Base-by-base conservation (phyloP, 2,797 vertebrate genomes). In the Tarsius wallacei region DNA sequence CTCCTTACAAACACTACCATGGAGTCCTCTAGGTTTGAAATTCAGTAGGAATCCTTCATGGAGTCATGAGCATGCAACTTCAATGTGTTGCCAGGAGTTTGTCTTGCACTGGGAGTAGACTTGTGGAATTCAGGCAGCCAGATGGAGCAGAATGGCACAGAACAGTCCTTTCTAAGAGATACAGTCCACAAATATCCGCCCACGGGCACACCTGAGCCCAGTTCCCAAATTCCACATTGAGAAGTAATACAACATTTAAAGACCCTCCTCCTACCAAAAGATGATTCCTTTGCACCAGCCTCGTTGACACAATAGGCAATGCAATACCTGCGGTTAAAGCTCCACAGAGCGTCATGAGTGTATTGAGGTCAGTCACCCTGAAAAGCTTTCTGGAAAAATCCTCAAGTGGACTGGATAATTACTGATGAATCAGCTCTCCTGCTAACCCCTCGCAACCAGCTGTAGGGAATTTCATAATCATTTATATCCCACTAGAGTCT, bases 231-330 rank as follows among this genome's bases (percentile, higher is more conserved):
- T 36, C 55, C 11, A 53, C 10, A 12, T 61, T 21, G 13, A 71
- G 94, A 95, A 73, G 14, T 87, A 57, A 87, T 31, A 91, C 64
- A 88, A 61, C 21, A 80, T 49, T 22, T 66, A 51, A 90, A 59
- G n/a, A 71, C 7, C 42, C 42, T 42, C 42, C 36, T 81, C 15
- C 28, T 7, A 36, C 19, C 64, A 61, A 68, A 59, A 17, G 3
- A 21, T 78, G 26, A 81, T 51, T 66, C 16, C 4, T 84, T 76
- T n/a, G 28, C 22, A 84, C 84, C n/a, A 78, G 19, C 26, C 19
- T 64, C 7, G 36, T 49, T 90, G 64, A 68, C 51, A 51, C 4
- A 42, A 63, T 36, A 82, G 66, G 36, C 0, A 17, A 8, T 63
- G 33, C 6, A 4, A n/a, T 4, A 66, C 1, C 8, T 89, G 17